A percentile compares a stretch with the other conserved stretches of the same genome.
Conservation (phyloP, 1,140 invertebrate genomes). For the Eciton burchellii region DNA sequence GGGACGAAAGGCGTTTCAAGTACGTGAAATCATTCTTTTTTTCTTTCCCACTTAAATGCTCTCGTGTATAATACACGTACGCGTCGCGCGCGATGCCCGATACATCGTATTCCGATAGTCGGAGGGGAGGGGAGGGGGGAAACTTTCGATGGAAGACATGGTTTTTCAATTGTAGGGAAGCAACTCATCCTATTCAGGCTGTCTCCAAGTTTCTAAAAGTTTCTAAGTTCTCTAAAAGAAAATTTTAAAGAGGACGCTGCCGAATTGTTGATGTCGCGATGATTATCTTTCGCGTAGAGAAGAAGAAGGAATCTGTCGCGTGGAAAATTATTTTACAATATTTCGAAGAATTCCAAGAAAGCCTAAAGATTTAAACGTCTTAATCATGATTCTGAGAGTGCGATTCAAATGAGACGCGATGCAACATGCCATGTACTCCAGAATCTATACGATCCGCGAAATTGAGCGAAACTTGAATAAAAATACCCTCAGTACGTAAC, state of each 20-base stretch:
- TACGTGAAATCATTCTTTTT: background rate
- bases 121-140: too few relatives aligned
- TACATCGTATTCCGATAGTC: conserved; percentile 15
- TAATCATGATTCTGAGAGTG: conserved; percentile 37
- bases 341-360: background rate
- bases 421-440: background rate
- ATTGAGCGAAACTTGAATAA: conserved; percentile 60
- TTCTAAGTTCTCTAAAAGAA: background rate
- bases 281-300: too few relatives aligned
- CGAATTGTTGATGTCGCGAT: conserved; percentile 28
- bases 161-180: conserved; percentile 73
- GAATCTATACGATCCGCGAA: conserved; percentile 2
- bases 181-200: conserved; percentile 15
- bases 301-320: conserved; percentile 9
- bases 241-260: background rate
- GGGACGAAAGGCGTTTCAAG: conserved; percentile 40
- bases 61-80: conserved; percentile 17
- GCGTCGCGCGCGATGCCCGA: conserved; percentile 30
- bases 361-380: conserved; percentile 28
- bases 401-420: background rate
- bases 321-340: background rate
- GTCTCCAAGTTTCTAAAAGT: too few relatives aligned
- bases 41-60: conserved; percentile 32
- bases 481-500: conserved; percentile 38
- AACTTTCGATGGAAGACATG: conserved; percentile 68